phyloP scores from a whole-genome alignment of 2,113 vertebrate species.

The Coracopsis vasa region DNA sequence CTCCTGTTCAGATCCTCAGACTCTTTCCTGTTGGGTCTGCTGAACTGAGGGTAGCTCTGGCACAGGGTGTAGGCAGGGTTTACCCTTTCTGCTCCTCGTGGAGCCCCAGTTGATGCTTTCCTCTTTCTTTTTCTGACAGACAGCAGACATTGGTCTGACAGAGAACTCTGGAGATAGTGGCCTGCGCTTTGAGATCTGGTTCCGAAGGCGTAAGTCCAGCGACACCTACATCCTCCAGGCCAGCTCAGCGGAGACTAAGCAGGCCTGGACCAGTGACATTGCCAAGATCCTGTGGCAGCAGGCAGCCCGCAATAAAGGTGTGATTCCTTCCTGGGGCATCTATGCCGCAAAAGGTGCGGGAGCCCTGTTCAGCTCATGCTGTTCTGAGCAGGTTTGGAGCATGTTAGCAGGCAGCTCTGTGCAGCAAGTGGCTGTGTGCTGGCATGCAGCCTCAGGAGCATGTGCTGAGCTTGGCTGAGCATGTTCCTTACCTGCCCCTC shows the following conservation, averaged over 20 bases:
- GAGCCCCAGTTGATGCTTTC: background rate
- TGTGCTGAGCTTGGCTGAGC: conserved; percentile 27
- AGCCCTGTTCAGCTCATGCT: conserved; percentile 40
- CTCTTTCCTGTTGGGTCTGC: background rate
- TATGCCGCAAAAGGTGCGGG: conserved; percentile 45
- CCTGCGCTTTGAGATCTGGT: conserved; percentile 88
- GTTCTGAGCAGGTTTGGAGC: conserved; percentile 41
- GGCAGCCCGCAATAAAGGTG: conserved; percentile 92
- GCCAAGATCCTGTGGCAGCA: conserved; percentile 91
- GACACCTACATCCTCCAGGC: conserved; percentile 87
- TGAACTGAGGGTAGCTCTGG: background rate
- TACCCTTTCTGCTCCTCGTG: background rate
- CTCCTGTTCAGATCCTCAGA: background rate
- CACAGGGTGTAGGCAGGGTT: background rate
- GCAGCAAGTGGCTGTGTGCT: background rate
- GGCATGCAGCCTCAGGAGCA: conserved; percentile 16
- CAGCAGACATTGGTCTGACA: conserved; percentile 85
- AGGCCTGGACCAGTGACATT: conserved; percentile 87
- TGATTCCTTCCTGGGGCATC: conserved; percentile 24
- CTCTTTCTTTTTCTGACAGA: conserved; percentile 62
- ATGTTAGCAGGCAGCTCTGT: background rate
- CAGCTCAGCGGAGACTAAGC: conserved; percentile 77
- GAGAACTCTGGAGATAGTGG: conserved; percentile 81
- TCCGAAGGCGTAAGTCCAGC: conserved; percentile 83
- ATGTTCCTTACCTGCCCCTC: background rate